phyloP scores from a whole-genome alignment of 1,140 invertebrate species.

The Mercenaria mercenaria region DNA sequence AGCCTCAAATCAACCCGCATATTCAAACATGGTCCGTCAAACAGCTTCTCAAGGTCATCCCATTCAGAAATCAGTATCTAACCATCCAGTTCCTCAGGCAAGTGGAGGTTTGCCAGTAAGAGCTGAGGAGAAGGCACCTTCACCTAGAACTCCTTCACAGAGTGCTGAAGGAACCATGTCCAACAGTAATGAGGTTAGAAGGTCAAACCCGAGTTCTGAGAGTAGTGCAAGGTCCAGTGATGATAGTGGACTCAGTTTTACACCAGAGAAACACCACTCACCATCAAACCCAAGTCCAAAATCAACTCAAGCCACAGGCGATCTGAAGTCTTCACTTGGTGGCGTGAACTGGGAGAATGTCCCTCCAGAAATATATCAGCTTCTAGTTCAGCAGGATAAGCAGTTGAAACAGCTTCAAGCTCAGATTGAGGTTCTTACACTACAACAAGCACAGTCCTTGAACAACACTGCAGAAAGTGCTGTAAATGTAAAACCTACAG shows the following conservation, averaged over 20 bases:
- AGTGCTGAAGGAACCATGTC: conserved; percentile 29
- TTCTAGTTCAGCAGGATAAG: conserved; percentile 81
- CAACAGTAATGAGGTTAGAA: conserved; percentile 35
- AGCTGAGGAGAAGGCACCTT: neutral
- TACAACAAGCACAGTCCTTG: conserved; percentile 64
- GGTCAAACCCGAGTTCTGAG: conserved; percentile 58
- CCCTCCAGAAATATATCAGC: conserved; percentile 80
- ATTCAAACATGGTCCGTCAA: conserved; percentile 5
- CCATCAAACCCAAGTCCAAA: conserved; percentile 48
- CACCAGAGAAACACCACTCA: conserved; percentile 76
- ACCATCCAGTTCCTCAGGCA: neutral
- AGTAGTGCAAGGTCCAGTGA: conserved; percentile 78
- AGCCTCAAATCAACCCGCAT: neutral
- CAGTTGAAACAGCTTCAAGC: conserved; percentile 82
- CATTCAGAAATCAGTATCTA: neutral
- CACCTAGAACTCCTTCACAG: conserved; percentile 20
- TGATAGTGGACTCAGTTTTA: conserved; percentile 83
- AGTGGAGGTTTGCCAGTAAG: conserved; percentile 31
- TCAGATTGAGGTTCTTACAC: conserved; percentile 81
- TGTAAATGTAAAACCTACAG: neutral
- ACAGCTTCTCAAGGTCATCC: neutral
- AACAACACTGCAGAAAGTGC: conserved; percentile 42
- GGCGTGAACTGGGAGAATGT: conserved; percentile 78
- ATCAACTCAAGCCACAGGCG: neutral
- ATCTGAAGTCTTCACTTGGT: conserved; percentile 17